Conservation (phyloP, 2,797 vertebrate genomes). For the Myripristis jacobus region DNA sequence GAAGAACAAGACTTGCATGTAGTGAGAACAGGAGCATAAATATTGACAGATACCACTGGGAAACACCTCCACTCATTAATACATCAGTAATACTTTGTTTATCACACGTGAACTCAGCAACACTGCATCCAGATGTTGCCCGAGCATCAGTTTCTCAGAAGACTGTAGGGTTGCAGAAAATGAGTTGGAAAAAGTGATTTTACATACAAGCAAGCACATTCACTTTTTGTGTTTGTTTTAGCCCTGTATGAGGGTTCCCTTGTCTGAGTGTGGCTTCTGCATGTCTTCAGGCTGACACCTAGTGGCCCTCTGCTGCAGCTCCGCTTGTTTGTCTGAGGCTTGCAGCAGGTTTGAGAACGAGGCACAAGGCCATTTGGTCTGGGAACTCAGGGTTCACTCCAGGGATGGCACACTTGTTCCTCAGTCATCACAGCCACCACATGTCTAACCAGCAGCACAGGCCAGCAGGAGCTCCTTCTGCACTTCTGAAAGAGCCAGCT, state of each 20-base stretch:
- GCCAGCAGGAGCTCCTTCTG: background rate
- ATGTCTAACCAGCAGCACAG: background rate
- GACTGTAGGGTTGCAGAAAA: background rate
- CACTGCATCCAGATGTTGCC: conserved; percentile 21
- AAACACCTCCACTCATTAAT: background rate
- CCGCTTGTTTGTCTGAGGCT: conserved; percentile 54
- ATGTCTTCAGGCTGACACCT: conserved; percentile 73
- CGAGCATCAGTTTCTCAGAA: background rate
- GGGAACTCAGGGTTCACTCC: too few species aligned
- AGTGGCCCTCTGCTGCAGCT: conserved; percentile 51
- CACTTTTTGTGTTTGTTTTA: background rate
- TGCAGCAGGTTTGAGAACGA: conserved; percentile 6
- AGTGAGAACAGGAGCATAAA: background rate
- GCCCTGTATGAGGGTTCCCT: conserved; percentile 31
- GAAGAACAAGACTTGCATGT: background rate
- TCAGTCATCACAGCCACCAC: background rate
- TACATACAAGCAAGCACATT: background rate
- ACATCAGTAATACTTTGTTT: background rate
- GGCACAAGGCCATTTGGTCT: background rate
- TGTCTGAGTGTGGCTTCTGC: conserved; percentile 47
- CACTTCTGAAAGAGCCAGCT: background rate
- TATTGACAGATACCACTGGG: background rate
- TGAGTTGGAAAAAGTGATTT: conserved; percentile 1
- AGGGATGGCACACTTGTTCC: background rate
- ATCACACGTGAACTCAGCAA: background rate